Percentiles rank a stretch among this genome's conserved stretches.
Conservation (phyloP, 2,797 vertebrate genomes). For the Neosilurus mollespiculum region DNA sequence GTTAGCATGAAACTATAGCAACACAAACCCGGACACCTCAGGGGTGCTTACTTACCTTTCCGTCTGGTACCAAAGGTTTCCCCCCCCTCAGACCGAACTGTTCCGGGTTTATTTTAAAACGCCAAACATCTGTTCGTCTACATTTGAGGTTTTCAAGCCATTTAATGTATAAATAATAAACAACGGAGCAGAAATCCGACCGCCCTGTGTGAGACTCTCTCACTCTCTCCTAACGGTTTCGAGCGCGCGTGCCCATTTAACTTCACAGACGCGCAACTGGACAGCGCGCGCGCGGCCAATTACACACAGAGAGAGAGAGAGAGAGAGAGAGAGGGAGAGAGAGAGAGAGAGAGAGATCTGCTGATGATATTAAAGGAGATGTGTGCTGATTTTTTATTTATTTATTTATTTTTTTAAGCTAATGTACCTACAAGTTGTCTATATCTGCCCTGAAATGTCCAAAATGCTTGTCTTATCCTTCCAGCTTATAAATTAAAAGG, state of each 20-base stretch:
- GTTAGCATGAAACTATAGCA: not conserved
- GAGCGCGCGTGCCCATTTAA: constrained; percentile 16
- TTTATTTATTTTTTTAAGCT: too few relatives aligned
- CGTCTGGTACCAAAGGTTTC: not conserved
- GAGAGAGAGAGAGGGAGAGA: not conserved
- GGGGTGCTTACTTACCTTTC: not conserved
- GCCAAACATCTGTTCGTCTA: not conserved
- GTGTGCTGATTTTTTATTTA: too few relatives aligned
- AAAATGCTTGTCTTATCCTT: too few relatives aligned
- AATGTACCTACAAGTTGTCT: too few relatives aligned
- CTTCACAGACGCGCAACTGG: not conserved
- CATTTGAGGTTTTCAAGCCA: not conserved
- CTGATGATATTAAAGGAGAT: too few relatives aligned
- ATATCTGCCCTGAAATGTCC: too few relatives aligned
- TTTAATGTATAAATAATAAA: not conserved
- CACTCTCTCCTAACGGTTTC: not conserved
- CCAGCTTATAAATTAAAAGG: too few relatives aligned
- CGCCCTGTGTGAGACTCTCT: not conserved
- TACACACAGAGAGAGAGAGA: constrained; percentile 1
- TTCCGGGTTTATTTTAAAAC: not conserved
- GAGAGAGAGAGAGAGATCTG: not conserved
- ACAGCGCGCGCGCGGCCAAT: constrained; percentile 29
- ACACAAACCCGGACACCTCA: not conserved
- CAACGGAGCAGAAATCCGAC: not conserved
- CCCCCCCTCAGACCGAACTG: not conserved